Evolutionary conservation across 2,797 vertebrate species (phyloP).

Genomic region (Centropyge bicolor): DNA sequence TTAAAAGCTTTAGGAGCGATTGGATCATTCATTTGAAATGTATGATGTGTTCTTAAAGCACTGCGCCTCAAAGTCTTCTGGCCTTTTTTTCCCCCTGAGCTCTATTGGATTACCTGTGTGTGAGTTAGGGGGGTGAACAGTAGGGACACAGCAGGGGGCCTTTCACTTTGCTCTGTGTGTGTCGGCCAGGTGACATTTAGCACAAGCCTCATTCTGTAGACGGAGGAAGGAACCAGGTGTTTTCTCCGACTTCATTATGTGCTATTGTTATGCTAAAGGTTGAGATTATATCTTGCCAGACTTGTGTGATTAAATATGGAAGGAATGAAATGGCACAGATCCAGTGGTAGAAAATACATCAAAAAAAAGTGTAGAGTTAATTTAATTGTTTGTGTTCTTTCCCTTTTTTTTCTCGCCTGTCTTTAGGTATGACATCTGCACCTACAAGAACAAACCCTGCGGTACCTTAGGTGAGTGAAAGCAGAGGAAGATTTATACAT

Average conservation of each 20-base stretch:
- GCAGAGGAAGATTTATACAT: background rate
- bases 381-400: constrained; percentile 44
- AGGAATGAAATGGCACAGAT: constrained; percentile 57
- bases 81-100: background rate
- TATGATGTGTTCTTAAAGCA: constrained; percentile 66
- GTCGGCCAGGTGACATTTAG: constrained; percentile 27
- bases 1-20: constrained; percentile 81
- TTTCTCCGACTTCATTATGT: constrained; percentile 40
- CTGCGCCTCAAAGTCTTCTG: constrained; percentile 16
- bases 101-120: constrained; percentile 68
- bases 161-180: constrained; percentile 12
- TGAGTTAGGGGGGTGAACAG: constrained; percentile 38
- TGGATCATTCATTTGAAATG: constrained; percentile 78
- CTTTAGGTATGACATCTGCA: constrained; percentile 98
- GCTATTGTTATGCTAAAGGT: constrained; percentile 51
- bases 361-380: constrained; percentile 3
- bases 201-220: constrained; percentile 5
- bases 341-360: constrained; percentile 41
- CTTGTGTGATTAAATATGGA: constrained; percentile 60
- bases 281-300: constrained; percentile 49
- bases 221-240: constrained; percentile 42
- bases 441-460: constrained; percentile 99
- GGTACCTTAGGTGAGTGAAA: constrained; percentile 95
- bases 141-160: constrained; percentile 16
- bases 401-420: constrained; percentile 29